Base-by-base conservation (phyloP, 37 sponge, comb jelly and placozoan species). In the Amphimedon queenslandica region DNA sequence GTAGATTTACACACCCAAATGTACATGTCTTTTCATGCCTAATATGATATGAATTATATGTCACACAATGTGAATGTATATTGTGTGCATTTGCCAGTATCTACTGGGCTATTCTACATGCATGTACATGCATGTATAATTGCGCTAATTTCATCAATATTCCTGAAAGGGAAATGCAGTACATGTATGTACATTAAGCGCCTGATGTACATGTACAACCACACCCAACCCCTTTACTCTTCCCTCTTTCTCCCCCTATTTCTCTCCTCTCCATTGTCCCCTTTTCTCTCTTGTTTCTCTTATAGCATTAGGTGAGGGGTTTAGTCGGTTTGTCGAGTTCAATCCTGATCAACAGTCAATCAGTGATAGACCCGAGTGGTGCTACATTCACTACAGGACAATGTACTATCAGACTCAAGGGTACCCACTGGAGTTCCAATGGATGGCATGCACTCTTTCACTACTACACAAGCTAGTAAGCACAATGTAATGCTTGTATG, bases 331-430 rank as follows among this genome's bases (percentile, higher is more conserved):
- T 42, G 90, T 84, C 0, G 85, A 90, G 58, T 31, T 90, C 67
- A 84, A 77, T 73, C 90, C 90, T 66, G 90, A 90, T 76, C 47
- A 80, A 53, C 75, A 84, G 42, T 55, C 47, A 27, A 35, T 40
- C 55, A 90, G 85, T 65, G 84, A 84, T 41, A 72, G 90, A 1
- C 85, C 85, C 0, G 90, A 90, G 58, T 90, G 90, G 90, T 81
- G 78, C 42, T 80, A 55, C 23, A 73, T 90, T 0, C 75, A 40
- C 28, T 90, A 92, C 71, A 85, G 87, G 66, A 47, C 76, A 34
- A 70, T 66, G 56, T 92, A 82, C 71, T 27, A 64, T 28, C 93
- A 84, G 2, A 38, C n/a, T 8, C 40, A 66, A 23, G 88, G 70
- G 31, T 92, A 81, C 78, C 82, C 80, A 63, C 38, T 92, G 4